A percentile compares a stretch with the other conserved stretches of the same genome.
Conservation (phyloP, 1,140 invertebrate species). For the Monochamus saltuarius region DNA sequence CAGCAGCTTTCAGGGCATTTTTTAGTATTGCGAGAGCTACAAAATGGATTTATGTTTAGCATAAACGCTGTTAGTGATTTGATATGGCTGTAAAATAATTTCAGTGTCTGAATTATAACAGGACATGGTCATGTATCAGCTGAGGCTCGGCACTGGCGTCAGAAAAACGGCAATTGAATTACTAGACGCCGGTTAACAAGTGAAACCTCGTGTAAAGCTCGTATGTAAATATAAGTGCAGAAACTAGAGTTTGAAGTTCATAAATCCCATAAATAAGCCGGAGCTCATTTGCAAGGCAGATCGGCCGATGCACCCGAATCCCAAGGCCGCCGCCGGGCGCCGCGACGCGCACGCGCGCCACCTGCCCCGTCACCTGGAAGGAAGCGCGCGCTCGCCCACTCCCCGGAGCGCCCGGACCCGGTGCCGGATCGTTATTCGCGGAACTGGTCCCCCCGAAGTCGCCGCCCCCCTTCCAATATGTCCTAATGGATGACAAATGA, state of each 20-base stretch:
- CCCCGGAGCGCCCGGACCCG: constrained; percentile 15
- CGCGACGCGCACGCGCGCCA: constrained; percentile 23
- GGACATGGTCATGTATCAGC: no score
- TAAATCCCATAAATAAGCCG: constrained; percentile 47
- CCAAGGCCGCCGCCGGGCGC: constrained; percentile 31
- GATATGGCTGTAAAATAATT: no score
- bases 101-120: no score
- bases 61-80: no score
- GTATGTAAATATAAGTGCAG: no score
- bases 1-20: no score
- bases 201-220: no score
- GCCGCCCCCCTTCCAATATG: constrained; percentile 13
- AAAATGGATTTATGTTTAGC: no score
- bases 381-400: constrained; percentile 32
- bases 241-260: constrained; percentile 45
- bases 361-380: constrained; percentile 38
- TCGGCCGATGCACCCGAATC: constrained; percentile 41
- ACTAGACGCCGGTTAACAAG: no score
- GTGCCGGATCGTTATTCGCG: constrained; percentile 48
- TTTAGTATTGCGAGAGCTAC: no score
- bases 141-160: no score
- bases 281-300: constrained; percentile 49
- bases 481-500: constrained; percentile 22
- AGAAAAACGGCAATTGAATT: no score
- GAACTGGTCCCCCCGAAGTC: constrained; percentile 28